Evolutionary conservation across 1,140 invertebrate genomes (phyloP), one percentile per base, ranked within the genome.

Genomic region (Triops cancriformis): DNA sequence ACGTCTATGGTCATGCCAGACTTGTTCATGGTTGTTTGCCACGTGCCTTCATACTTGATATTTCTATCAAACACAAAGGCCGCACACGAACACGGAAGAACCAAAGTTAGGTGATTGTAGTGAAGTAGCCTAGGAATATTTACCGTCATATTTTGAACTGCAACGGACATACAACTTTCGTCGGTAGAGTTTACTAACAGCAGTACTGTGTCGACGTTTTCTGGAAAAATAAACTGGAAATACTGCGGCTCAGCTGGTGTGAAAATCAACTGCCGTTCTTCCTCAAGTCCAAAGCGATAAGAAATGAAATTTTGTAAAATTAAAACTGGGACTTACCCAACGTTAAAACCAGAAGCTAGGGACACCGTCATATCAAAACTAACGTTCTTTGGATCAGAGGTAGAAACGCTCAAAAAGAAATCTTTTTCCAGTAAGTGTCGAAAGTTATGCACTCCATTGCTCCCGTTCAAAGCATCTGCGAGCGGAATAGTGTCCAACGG

Each of bases 341-440:
- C 84, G 79, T 86, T 85, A 82, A 91, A 91, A 79, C 89, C 85
- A 37, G 85, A 75, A 1, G 89, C 85, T 6, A 87, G 84, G 41
- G 86, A 83, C 2, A 90, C 87, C 0, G 80, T 80, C 11, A 91
- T 82, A 1, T 83, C 86, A 75, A 90, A 88, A 11, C 81, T 82
- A 11, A 89, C 83, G 51, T 86, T 85, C 1, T 82, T 82, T n/a
- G n/a, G n/a, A n/a, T n/a, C n/a, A n/a, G n/a, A n/a, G n/a, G n/a
- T n/a, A n/a, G n/a, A n/a, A n/a, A 91, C 83, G 76, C 89, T 88
- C 0, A 91, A 84, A 77, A 88, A 89, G 0, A 89, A 81, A n/a
- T 82, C 82, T 81, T 86, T 83, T 12, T 83, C 76, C 10, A 23
- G 43, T 14, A 79, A 79, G 3, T 78, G 74, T 37, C 27, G 26